A percentile compares a stretch with the other conserved stretches of the same genome.
These are phyloP conservation scores for Habropoda laboriosa DNA, from an alignment of 1,140 invertebrate species.

Conservation along the genomic window DNA sequence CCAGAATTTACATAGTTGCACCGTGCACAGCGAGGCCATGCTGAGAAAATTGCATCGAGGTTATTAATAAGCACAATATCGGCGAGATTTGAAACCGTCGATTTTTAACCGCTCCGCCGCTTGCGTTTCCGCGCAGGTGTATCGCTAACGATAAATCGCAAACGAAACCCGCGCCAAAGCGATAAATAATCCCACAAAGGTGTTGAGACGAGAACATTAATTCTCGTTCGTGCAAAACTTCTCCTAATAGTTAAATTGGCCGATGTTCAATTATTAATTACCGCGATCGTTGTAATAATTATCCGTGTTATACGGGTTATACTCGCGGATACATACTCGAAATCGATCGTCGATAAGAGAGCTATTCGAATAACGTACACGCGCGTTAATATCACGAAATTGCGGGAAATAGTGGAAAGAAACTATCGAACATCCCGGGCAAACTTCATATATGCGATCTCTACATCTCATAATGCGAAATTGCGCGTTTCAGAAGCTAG, in stretches of 20 bases:
- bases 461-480: slow-evolving; percentile 14
- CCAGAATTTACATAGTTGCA: slow-evolving; percentile 10
- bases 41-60: slow-evolving; percentile 38
- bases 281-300: not conserved
- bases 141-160: slow-evolving; percentile 19
- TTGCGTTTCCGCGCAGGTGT: slow-evolving; percentile 1
- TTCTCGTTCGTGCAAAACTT: not conserved
- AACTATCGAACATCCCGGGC: not conserved
- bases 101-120: not conserved
- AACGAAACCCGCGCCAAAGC: not conserved
- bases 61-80: slow-evolving; percentile 42
- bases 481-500: slow-evolving; percentile 31
- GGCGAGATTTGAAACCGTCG: not conserved
- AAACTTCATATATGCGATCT: slow-evolving; percentile 15
- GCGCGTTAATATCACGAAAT: not conserved
- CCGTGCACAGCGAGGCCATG: slow-evolving; percentile 12
- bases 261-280: not conserved
- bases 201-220: not conserved
- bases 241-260: too few species aligned
- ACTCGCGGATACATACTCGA: not conserved
- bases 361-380: not conserved
- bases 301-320: not conserved
- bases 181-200: slow-evolving; percentile 17
- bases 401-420: not conserved
- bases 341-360: not conserved